Evolutionary conservation across 2,888 invertebrate species (phyloP).

Genomic region (Eugnorisma glareosa): DNA sequence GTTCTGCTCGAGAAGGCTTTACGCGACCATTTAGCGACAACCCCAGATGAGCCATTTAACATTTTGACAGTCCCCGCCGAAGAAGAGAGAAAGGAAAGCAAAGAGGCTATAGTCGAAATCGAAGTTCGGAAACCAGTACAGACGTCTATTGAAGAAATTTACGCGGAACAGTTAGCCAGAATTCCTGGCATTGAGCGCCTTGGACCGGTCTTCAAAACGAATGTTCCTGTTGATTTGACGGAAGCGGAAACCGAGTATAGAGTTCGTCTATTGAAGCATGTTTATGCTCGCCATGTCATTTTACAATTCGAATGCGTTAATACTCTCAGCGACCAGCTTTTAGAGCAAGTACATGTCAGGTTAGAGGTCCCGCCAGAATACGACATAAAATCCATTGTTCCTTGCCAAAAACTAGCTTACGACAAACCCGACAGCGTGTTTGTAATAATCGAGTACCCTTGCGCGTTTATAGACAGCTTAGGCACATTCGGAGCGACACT

Average conservation of each 20-base stretch:
- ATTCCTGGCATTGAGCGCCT: slow-evolving; percentile 96
- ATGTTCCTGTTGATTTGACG: slow-evolving; percentile 96
- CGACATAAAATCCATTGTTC: slow-evolving; percentile 92
- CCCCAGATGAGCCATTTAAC: slow-evolving; percentile 95
- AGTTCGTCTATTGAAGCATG: slow-evolving; percentile 98
- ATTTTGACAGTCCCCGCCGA: slow-evolving; percentile 95
- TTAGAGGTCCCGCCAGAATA: slow-evolving; percentile 96
- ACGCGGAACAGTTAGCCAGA: slow-evolving; percentile 94
- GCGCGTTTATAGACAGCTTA: slow-evolving; percentile 91
- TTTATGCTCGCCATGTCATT: slow-evolving; percentile 96
- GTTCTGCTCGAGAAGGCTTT: slow-evolving; percentile 97
- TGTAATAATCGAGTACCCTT: slow-evolving; percentile 93
- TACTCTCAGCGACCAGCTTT: slow-evolving; percentile 97
- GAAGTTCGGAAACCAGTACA: slow-evolving; percentile 95
- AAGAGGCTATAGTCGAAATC: slow-evolving; percentile 93
- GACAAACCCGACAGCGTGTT: slow-evolving; percentile 96
- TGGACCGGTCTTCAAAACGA: slow-evolving; percentile 97
- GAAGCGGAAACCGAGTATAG: slow-evolving; percentile 99
- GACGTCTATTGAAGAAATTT: slow-evolving; percentile 96
- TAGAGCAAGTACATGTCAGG: slow-evolving; percentile 97
- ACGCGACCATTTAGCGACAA: slow-evolving; percentile 94
- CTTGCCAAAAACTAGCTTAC: slow-evolving; percentile 95
- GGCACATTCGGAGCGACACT: slow-evolving; percentile 96
- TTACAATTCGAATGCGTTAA: slow-evolving; percentile 99
- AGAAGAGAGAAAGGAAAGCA: slow-evolving; percentile 95